Base-by-base conservation (phyloP, 1,140 invertebrate species). In the Campodea augens region DNA sequence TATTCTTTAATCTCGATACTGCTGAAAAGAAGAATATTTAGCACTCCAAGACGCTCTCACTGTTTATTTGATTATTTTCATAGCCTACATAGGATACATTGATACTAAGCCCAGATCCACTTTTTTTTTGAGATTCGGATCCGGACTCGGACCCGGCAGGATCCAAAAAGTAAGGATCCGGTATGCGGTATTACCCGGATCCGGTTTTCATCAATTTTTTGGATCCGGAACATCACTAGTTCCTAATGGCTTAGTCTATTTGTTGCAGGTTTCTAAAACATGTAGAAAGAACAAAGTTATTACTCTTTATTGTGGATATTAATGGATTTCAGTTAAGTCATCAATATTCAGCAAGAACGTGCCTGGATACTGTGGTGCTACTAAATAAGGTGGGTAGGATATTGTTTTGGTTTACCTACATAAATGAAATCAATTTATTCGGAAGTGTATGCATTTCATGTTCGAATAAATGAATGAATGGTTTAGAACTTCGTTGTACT, bases 251-350 rank as follows among this genome's bases (percentile, higher is more conserved):
- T 10, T 7, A 40, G 39, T 10, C 13, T 36, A 10, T 40, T 10
- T 13, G 13, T n/a, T n/a, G n/a, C n/a, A n/a, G n/a, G 45, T 88
- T 88, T 59, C 61, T 95, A 5, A 90, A 89, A 56, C 92, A 97
- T 63, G 71, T 95, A 4, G 85, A 95, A 61, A 69, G 92, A 56
- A 92, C 89, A 20, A 86, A 85, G 56, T 50, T 95, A 22, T 61
- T 96, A 13, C 56, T 93, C 1, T 77, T 95, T 52, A 74, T 97
- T 44, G 79, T 92, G 24, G 88, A 93, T 60, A 73, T 95, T 38
- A 71, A 86, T 60, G 90, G 91, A 3, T 92, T 92, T 62, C 73
- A 73, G 53, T 61, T 92, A 13, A 78, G 77, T 52, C 66, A 68
- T 0, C 66, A 71, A 45, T 69, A 81, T 60, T 60, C 63, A 4